Evolutionary conservation across 2,888 invertebrate species (phyloP), one percentile per base, ranked within the genome.

Genomic region (Liodrosophila aerea): DNA sequence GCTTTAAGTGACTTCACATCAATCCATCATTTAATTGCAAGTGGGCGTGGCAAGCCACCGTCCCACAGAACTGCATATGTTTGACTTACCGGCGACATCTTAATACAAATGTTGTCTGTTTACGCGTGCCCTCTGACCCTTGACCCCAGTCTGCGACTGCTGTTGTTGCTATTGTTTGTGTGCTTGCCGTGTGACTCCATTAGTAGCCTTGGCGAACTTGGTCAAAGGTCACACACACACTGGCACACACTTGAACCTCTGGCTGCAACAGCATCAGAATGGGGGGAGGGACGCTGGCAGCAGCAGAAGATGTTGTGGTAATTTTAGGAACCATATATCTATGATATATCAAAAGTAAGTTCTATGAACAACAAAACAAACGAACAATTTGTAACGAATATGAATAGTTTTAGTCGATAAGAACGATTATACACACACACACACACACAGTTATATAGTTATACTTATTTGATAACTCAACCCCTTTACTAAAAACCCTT

Each of bases 291-390:
- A 27, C 12, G 30, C 30, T 36, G 46, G 44, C 54, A 59, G 33
- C 65, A 60, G 61, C 69, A 65, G 82, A 81, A 85, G 90, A 73
- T 78, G 92, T 91, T 91, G 92, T 92, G 94, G 94, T 93, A 93
- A 93, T 93, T 93, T 95, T 94, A 73, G 93, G 94, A 95, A 95
- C 95, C 95, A 97, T 97, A 97, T 97, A 97, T 97, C 97, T 95
- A 96, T 97, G 97, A 97, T 97, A 97, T 97, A 96, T 96, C 93
- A 93, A 91, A 92, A 92, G 96, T 97, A 97, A 94, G 97, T 97
- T 97, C 97, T 96, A 95, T 97, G 97, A 97, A 97, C 97, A 91
- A 75, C 69, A 82, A 72, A 82, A 66, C 56, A 83, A 85, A 51
- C 74, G 65, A 83, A 73, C 74, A 61, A 85, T 64, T 69, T 66